A percentile compares a stretch with the other conserved stretches of the same genome.
These are phyloP conservation scores for Meloidogyne exigua DNA, from an alignment of 1,140 invertebrate genomes.

Conservation along the genomic window DNA sequence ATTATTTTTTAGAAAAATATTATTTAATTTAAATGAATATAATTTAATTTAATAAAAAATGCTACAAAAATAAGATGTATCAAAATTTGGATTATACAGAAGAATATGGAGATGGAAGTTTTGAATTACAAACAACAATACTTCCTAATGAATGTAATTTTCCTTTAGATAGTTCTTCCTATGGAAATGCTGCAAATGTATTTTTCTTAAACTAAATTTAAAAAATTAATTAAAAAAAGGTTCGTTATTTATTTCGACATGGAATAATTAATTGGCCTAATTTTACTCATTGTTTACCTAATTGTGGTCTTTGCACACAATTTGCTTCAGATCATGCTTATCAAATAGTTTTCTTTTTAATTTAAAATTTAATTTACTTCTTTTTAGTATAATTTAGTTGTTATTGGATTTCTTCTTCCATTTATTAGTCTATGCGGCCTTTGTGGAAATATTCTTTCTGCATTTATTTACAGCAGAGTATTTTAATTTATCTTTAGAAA, in stretches of 20 bases:
- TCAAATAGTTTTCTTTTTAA: not conserved
- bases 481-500: not conserved
- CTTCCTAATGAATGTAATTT: constrained; percentile 22
- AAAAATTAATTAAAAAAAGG: constrained; percentile 11
- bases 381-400: constrained; percentile 53
- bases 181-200: constrained; percentile 19
- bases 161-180: not conserved
- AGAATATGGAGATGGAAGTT: constrained; percentile 13
- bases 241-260: constrained; percentile 40
- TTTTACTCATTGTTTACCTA: constrained; percentile 48
- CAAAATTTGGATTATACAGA: constrained; percentile 28
- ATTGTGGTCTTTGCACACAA: constrained; percentile 43
- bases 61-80: not conserved
- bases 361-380: not conserved
- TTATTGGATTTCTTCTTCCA: constrained; percentile 56
- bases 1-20: not conserved
- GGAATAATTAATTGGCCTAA: constrained; percentile 50
- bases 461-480: constrained; percentile 53
- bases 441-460: constrained; percentile 56
- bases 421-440: constrained; percentile 56
- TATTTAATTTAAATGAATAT: not conserved
- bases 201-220: not conserved
- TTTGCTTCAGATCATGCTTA: constrained; percentile 43
- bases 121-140: constrained; percentile 22
- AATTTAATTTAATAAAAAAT: constrained; percentile 6